Base-by-base conservation (phyloP, 2,797 vertebrate genomes). In the Acanthiza pusilla region DNA sequence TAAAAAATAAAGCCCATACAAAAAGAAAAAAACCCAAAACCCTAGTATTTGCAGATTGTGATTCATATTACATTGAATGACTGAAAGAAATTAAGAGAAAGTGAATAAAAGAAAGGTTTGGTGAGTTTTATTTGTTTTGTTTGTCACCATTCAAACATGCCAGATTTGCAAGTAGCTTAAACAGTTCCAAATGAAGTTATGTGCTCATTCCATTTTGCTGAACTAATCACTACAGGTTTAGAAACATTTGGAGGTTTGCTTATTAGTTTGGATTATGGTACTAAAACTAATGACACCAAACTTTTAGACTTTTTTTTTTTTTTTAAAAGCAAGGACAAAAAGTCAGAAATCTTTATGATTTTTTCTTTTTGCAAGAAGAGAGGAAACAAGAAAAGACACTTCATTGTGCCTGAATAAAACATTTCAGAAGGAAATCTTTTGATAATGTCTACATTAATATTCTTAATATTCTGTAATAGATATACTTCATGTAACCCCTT, bases 281-380 rank as follows among this genome's bases (percentile, higher is more conserved):
- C 18, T 92, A 38, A 76, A 73, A 68, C 10, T 48, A 83, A 77
- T 42, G 14, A 70, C 62, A 75, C 4, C 6, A 76, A 73, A 83
- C 2, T 80, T 85, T 91, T 18, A 45, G 15, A 45, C 2, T 48
- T 14, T 25, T 25, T 23, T 48, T 25, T 48, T 48, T 13, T 45
- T 47, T 47, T 47, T 47, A 22, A 22, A 21, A 87, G 53, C 7
- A 32, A 32, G 26, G 36, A 50, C 9, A 53, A 51, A 82, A 82
- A 51, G 1, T 0, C 12, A 16, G 10, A 78, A 43, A 2, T 19
- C 18, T 36, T 17, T n/a, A 11, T 29, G 10, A 7, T 14, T 58
- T 19, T 26, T 13, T 57, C 43, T 71, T 74, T 16, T 72, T 70
- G 1, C 17, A 36, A n/a, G n/a, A 73, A 67, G 22, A 45, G 9